Percentiles rank a stretch among this genome's conserved stretches.
These are phyloP conservation scores for Rhinoraja longicauda DNA, from an alignment of 2,797 vertebrate species.

Conservation along the genomic window DNA sequence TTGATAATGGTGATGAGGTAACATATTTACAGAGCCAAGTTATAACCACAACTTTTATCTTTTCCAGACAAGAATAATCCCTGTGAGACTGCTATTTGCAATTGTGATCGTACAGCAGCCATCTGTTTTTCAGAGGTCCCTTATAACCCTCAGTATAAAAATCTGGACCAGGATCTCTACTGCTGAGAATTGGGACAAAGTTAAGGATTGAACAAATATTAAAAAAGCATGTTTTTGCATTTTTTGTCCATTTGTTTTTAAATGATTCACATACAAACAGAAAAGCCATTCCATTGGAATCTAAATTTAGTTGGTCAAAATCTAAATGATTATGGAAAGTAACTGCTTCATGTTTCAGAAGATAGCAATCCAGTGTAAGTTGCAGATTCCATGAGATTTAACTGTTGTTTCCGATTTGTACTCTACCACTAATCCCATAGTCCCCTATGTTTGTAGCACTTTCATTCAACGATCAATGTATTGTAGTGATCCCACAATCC, in stretches of 20 bases:
- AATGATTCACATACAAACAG: background rate
- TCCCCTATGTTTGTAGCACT: background rate
- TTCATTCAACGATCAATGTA: no score
- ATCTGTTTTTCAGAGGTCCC: background rate
- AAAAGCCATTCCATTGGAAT: background rate
- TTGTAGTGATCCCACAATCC: no score
- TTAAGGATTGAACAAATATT: background rate
- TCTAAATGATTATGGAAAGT: background rate
- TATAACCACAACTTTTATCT: background rate
- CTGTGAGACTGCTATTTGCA: background rate
- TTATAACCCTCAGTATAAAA: background rate
- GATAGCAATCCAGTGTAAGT: background rate
- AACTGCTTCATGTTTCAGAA: background rate
- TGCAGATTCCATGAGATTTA: background rate
- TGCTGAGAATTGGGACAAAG: background rate
- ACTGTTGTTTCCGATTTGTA: background rate
- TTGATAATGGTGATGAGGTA: background rate
- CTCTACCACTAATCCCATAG: background rate
- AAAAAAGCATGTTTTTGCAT: background rate
- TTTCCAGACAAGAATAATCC: background rate
- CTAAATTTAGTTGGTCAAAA: background rate
- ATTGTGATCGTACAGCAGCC: constrained; percentile 4
- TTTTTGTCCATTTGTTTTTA: background rate
- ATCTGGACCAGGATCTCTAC: background rate
- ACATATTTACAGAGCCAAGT: background rate